Evolutionary conservation across 2,113 vertebrate genomes (phyloP).

Genomic region (Leptodactylus fuscus): DNA sequence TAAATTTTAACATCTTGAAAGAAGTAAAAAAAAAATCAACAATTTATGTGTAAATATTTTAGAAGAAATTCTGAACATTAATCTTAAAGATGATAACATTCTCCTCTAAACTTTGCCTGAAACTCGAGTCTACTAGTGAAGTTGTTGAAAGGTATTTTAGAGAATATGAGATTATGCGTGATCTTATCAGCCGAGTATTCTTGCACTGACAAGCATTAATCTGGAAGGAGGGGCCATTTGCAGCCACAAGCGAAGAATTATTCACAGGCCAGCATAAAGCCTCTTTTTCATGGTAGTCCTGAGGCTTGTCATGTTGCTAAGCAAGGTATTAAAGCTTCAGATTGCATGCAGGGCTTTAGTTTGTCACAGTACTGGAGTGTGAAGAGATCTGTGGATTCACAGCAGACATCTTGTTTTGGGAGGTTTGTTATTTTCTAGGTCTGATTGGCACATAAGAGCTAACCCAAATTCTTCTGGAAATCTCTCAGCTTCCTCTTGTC

Average conservation of each 20-base stretch:
- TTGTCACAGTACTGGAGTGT: conserved; percentile 62
- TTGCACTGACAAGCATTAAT: conserved; percentile 81
- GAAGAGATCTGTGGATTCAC: conserved; percentile 67
- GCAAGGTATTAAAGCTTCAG: conserved; percentile 65
- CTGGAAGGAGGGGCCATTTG: conserved; percentile 78
- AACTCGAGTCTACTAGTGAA: conserved; percentile 69
- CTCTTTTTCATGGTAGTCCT: conserved; percentile 72
- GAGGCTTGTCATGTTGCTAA: conserved; percentile 79
- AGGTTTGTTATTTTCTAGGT: conserved; percentile 60
- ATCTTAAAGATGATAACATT: background rate
- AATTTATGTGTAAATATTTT: no score
- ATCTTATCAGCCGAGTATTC: conserved; percentile 84
- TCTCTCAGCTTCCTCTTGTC: conserved; percentile 61
- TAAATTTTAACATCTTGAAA: no score
- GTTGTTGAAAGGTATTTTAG: conserved; percentile 72
- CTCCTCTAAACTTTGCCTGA: background rate
- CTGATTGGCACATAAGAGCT: conserved; percentile 74
- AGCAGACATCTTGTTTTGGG: conserved; percentile 72
- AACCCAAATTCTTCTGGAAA: conserved; percentile 38
- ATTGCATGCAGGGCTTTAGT: conserved; percentile 69
- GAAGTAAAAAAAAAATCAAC: no score
- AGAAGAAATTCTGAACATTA: no score
- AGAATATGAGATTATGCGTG: conserved; percentile 91
- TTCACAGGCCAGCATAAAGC: conserved; percentile 74
- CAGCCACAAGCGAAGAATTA: conserved; percentile 78